Conservation (phyloP, 2,113 vertebrate genomes). For the Pogonocichla stellata region DNA sequence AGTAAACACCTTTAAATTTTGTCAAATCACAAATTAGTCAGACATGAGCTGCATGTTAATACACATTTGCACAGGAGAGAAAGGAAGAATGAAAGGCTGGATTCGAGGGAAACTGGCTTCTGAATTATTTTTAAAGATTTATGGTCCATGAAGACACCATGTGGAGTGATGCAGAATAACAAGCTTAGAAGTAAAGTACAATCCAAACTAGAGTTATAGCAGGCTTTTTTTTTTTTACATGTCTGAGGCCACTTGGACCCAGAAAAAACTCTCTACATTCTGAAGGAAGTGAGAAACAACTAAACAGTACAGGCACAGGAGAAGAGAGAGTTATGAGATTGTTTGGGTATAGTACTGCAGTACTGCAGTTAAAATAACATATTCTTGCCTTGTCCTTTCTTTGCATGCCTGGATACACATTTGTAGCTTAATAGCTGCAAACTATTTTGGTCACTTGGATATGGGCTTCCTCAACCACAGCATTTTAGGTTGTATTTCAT, state of each 20-base stretch:
- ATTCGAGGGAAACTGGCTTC: not conserved
- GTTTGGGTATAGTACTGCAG: not conserved
- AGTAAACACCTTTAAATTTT: slow-evolving; percentile 48
- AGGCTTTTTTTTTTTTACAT: not conserved
- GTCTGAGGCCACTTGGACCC: not conserved
- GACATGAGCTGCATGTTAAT: not conserved
- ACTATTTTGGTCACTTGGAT: not conserved
- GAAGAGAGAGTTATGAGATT: not conserved
- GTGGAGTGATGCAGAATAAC: slow-evolving; percentile 37
- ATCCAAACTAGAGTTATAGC: not conserved
- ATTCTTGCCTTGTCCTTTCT: not conserved
- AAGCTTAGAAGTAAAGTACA: not conserved
- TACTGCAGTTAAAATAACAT: not conserved
- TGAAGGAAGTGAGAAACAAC: not conserved
- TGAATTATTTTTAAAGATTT: not conserved
- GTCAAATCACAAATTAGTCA: not conserved
- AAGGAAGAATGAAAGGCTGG: not conserved
- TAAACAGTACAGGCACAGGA: not conserved
- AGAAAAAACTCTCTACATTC: not conserved
- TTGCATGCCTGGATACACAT: not conserved
- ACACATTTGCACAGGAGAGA: not conserved
- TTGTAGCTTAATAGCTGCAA: not conserved
- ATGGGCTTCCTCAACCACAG: not conserved
- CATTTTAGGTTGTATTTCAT: not conserved
- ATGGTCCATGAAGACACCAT: slow-evolving; percentile 36